phyloP scores from a whole-genome alignment of 2,113 vertebrate genomes.

The Colaptes auratus region DNA sequence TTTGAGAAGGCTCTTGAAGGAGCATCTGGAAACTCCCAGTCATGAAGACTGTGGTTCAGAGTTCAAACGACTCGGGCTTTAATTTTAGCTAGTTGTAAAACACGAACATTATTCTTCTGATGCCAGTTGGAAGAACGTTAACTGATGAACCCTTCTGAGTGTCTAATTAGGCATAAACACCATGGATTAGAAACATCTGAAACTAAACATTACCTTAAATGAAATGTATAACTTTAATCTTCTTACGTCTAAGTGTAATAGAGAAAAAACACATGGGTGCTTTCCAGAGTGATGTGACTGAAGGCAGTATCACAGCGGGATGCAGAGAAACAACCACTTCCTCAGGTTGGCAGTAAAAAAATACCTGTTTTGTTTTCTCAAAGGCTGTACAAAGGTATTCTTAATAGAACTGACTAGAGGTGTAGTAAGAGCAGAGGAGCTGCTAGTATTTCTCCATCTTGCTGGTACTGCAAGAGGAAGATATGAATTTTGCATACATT shows the following conservation, averaged over 20 bases:
- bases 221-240: constrained; percentile 23
- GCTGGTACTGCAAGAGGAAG: neutral
- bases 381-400: constrained; percentile 2
- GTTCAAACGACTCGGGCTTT: neutral
- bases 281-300: neutral
- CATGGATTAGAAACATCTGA: neutral
- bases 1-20: neutral
- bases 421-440: neutral
- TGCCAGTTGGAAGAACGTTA: neutral
- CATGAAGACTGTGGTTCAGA: neutral
- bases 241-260: neutral
- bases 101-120: neutral
- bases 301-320: neutral
- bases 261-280: neutral
- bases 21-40: neutral
- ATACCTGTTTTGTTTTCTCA: constrained; percentile 1
- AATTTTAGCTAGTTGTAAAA: constrained; percentile 4
- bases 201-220: constrained; percentile 5
- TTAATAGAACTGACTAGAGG: neutral
- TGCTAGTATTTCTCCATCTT: constrained; percentile 8
- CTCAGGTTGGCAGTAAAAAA: constrained; percentile 32
- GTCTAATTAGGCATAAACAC: neutral
- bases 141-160: neutral
- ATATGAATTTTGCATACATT: neutral
- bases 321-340: neutral